phyloP scores from a whole-genome alignment of 2,113 vertebrate genomes.

The Elephas maximus region DNA sequence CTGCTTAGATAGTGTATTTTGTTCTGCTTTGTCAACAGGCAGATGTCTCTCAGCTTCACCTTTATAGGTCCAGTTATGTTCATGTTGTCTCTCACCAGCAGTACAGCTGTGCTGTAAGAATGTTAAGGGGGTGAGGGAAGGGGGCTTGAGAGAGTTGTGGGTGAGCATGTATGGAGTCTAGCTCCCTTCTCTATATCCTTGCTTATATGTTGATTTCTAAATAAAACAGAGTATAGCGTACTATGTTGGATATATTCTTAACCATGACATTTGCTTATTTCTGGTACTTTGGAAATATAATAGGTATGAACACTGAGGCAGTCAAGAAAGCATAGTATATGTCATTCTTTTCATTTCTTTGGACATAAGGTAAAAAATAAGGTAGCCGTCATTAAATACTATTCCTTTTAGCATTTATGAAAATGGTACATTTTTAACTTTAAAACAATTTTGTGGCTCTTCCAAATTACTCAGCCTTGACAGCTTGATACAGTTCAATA shows the following conservation, averaged over 20 bases:
- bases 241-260: slow-evolving; percentile 33
- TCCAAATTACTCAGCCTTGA: neutral
- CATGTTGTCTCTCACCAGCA: slow-evolving; percentile 70
- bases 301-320: neutral
- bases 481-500: neutral
- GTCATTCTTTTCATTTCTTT: slow-evolving; percentile 53
- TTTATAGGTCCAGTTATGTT: slow-evolving; percentile 53
- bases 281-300: neutral
- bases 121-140: slow-evolving; percentile 71
- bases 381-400: slow-evolving; percentile 5
- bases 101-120: slow-evolving; percentile 66
- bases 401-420: neutral
- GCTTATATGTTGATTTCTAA: slow-evolving; percentile 52
- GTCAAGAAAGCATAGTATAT: slow-evolving; percentile 23
- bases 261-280: slow-evolving; percentile 1
- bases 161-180: slow-evolving; percentile 70
- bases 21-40: slow-evolving; percentile 72
- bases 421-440: slow-evolving; percentile 23
- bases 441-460: neutral
- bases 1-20: slow-evolving; percentile 73
- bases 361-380: neutral
- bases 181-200: slow-evolving; percentile 67
- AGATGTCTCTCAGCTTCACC: slow-evolving; percentile 56
- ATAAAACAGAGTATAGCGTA: slow-evolving; percentile 20
- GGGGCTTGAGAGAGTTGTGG: slow-evolving; percentile 72